Evolutionary conservation across 2,888 invertebrate species (phyloP).

Genomic region (Tetramorium bicarinatum): DNA sequence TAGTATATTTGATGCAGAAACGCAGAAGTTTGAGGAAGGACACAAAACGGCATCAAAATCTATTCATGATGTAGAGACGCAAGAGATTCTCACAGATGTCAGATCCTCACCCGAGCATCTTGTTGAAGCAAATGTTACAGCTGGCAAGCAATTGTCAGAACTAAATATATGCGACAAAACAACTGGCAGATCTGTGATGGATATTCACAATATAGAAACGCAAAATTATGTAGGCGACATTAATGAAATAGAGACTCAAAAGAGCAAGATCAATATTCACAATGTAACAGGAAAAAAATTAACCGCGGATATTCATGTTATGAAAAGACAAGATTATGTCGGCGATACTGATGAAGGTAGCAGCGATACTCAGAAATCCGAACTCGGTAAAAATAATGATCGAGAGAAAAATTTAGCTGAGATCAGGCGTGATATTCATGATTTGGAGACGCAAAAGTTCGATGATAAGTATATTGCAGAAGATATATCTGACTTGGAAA

Average conservation of each 20-base stretch:
- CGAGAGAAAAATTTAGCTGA: neutral
- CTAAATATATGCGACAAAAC: neutral
- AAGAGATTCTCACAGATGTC: conserved; percentile 45
- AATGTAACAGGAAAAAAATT: conserved; percentile 14
- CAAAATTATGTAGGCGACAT: conserved; percentile 50
- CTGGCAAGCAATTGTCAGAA: neutral
- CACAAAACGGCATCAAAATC: neutral
- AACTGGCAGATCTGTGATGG: neutral
- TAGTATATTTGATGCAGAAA: conserved; percentile 71
- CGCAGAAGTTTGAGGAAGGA: conserved; percentile 50
- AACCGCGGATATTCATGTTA: neutral
- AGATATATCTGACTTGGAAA: conserved; percentile 27
- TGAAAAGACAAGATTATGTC: conserved; percentile 17
- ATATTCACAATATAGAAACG: conserved; percentile 66
- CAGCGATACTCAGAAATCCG: neutral
- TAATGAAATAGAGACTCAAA: conserved; percentile 38
- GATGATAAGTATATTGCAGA: neutral
- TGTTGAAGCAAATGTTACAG: neutral
- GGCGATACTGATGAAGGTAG: neutral
- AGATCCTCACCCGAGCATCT: too few species aligned
- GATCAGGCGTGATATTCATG: neutral
- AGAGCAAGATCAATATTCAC: neutral
- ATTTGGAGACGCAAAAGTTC: conserved; percentile 17
- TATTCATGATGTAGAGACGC: conserved; percentile 70
- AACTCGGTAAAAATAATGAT: neutral